A percentile compares a stretch with the other conserved stretches of the same genome.
These are phyloP conservation scores for Xyrichtys novacula DNA, from an alignment of 2,797 vertebrate species.

Conservation along the genomic window DNA sequence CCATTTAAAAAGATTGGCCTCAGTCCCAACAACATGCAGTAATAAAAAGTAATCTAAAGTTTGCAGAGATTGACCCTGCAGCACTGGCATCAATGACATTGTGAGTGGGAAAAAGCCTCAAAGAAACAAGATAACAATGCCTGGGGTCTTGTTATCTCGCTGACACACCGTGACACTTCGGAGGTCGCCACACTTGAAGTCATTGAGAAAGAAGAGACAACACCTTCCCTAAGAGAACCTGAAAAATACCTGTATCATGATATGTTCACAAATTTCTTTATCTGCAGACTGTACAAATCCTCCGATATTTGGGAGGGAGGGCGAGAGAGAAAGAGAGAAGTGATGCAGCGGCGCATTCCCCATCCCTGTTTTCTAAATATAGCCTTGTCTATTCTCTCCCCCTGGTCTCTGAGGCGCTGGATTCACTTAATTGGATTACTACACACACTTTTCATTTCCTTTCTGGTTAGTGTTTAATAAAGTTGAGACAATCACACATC, in stretches of 20 bases:
- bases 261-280: slow-evolving; percentile 14
- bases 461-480: slow-evolving; percentile 68
- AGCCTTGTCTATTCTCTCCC: slow-evolving; percentile 54
- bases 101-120: slow-evolving; percentile 42
- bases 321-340: slow-evolving; percentile 22
- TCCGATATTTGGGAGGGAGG: slow-evolving; percentile 21
- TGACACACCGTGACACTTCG: slow-evolving; percentile 45
- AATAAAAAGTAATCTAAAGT: slow-evolving; percentile 72
- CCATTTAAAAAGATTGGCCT: slow-evolving; percentile 58
- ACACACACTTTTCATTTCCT: slow-evolving; percentile 73
- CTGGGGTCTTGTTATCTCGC: slow-evolving; percentile 60
- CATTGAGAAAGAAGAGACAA: slow-evolving; percentile 12
- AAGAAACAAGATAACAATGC: slow-evolving; percentile 64
- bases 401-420: slow-evolving; percentile 47
- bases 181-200: slow-evolving; percentile 35
- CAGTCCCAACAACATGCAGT: slow-evolving; percentile 44
- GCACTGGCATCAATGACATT: slow-evolving; percentile 54
- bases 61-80: slow-evolving; percentile 52
- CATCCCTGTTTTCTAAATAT: slow-evolving; percentile 70
- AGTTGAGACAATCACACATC: slow-evolving; percentile 65
- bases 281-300: slow-evolving; percentile 4
- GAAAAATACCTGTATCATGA: slow-evolving; percentile 10
- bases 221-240: not conserved
- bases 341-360: slow-evolving; percentile 48
- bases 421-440: slow-evolving; percentile 73